These are phyloP conservation scores for Limnephilus lunatus DNA, from an alignment of 2,888 invertebrate species.

Conservation along the genomic window DNA sequence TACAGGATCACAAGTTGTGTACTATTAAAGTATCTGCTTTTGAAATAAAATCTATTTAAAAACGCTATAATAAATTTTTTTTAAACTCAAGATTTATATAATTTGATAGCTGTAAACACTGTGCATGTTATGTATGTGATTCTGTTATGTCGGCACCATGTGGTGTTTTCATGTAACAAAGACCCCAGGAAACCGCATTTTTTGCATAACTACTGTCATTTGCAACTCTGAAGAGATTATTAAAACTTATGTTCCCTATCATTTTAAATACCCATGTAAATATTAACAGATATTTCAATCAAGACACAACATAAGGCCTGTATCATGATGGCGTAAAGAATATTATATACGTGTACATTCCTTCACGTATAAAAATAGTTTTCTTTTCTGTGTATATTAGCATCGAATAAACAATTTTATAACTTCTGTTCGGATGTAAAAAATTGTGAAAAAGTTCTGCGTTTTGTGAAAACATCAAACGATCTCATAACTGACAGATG, in stretches of 20 bases:
- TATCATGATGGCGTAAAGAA: too few species aligned
- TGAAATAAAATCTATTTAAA: too few species aligned
- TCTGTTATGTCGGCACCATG: background rate
- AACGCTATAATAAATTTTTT: too few species aligned
- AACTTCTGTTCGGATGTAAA: background rate
- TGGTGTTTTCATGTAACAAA: background rate
- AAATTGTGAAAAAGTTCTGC: background rate
- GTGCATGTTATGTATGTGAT: background rate
- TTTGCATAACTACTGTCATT: background rate
- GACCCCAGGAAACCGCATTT: background rate
- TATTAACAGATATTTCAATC: background rate
- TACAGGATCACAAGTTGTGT: too few species aligned
- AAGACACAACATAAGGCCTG: background rate
- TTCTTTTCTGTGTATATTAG: background rate
- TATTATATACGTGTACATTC: too few species aligned
- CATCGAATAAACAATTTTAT: background rate
- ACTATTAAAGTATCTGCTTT: too few species aligned
- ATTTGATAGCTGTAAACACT: background rate
- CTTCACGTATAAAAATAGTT: too few species aligned
- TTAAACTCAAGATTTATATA: background rate
- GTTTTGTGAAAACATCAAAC: background rate
- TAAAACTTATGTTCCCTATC: background rate
- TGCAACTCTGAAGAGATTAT: background rate
- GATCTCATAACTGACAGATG: background rate
- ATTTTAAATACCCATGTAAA: background rate